Base-by-base conservation (phyloP, 1,140 invertebrate genomes). In the Drosophila novamexicana region DNA sequence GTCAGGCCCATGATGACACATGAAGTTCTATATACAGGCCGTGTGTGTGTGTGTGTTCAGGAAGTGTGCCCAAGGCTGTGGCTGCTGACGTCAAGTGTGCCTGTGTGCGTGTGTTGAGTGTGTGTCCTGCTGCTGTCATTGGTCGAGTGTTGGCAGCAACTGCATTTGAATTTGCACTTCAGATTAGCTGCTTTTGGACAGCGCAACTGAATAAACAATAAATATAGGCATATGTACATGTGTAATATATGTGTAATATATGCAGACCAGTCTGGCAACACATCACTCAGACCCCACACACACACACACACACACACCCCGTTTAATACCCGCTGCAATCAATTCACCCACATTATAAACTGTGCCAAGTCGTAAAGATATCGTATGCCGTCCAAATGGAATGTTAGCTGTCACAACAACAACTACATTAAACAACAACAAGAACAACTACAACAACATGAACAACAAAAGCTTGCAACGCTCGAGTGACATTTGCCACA, bases 401-500 rank as follows among this genome's bases (percentile, higher is more conserved):
- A 75, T 76, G 62, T 75, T 45, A 58, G 62, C 75, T 78, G 79
- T 77, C 75, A 78, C 49, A 57, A 69, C 74, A 75, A 53, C 58
- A 70, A 52, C 50, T 61, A 54, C 58, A 50, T 50, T 34, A 52
- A 22, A 45, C 22, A 63, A 47, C 34, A 12, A n/a, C 34, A 45
- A 56, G 37, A 67, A 54, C 58, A 50, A 56, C 34, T 37, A 29
- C 22, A 5, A 29, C 22, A 29, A 47, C n/a, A 58, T 18, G 18
- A 49, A n/a, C 34, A 45, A 45, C 49, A 57, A 37, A 49, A 52
- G 67, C 49, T 78, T 53, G 81, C 67, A 84, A 83, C 72, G 80
- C 54, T 85, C 74, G 77, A 81, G 81, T 84, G 81, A 84, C 81
- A 84, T 84, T 85, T 84, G 81, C 62, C 57, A 47, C 61, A 68